These are phyloP conservation scores for Peromyscus leucopus DNA, from an alignment of 2,113 vertebrate species.

Conservation along the genomic window DNA sequence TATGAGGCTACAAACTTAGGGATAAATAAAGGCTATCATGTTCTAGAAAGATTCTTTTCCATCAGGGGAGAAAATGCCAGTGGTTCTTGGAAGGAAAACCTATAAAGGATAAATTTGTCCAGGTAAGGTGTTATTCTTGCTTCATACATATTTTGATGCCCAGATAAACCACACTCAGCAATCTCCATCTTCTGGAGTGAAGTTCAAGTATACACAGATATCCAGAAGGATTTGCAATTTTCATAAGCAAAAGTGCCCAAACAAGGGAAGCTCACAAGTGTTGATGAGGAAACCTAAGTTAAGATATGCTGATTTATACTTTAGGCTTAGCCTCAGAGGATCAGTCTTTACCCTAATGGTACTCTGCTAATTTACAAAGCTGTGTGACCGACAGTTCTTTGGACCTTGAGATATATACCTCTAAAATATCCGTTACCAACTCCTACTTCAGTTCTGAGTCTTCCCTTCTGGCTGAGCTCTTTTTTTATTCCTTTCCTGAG, in stretches of 20 bases:
- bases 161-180: neutral
- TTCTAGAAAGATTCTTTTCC: slow-evolving; percentile 48
- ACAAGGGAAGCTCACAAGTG: neutral
- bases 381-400: neutral
- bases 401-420: no score
- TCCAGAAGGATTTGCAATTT: slow-evolving; percentile 24
- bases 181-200: neutral
- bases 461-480: neutral
- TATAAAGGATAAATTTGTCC: slow-evolving; percentile 1
- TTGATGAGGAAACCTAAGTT: neutral
- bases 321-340: neutral
- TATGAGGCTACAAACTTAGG: neutral
- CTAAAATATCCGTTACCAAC: neutral
- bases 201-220: neutral
- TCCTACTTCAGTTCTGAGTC: neutral
- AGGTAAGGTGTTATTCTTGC: neutral
- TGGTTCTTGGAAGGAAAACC: neutral
- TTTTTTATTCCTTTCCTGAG: neutral
- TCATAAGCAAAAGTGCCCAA: neutral
- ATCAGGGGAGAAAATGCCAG: slow-evolving; percentile 15
- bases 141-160: slow-evolving; percentile 27
- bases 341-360: neutral
- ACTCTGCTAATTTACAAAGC: neutral
- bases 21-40: slow-evolving; percentile 43
- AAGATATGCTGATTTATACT: neutral